A percentile compares a stretch with the other conserved stretches of the same genome.
These are phyloP conservation scores for Megalurothrips usitatus DNA, from an alignment of 2,888 invertebrate genomes.

Conservation along the genomic window DNA sequence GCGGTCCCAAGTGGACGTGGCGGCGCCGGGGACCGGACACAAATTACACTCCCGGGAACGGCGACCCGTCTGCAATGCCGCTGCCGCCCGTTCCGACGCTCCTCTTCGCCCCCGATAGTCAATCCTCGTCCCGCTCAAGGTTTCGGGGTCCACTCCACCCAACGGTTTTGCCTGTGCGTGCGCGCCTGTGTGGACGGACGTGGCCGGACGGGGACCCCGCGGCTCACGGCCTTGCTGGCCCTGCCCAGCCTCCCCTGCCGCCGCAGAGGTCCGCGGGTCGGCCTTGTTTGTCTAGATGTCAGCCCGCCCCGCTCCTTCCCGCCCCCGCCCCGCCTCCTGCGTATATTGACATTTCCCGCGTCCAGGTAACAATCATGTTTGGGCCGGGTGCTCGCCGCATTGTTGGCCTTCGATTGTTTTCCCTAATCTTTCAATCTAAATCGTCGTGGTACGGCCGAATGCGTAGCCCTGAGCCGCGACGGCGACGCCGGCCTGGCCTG, in stretches of 20 bases:
- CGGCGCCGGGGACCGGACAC: not conserved
- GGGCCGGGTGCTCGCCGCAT: not conserved
- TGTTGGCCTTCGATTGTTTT: conserved; percentile 11
- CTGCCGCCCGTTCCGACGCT: no score
- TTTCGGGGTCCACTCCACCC: no score
- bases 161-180: no score
- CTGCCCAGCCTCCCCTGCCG: not conserved
- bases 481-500: not conserved
- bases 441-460: not conserved
- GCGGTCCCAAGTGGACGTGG: not conserved
- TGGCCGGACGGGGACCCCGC: not conserved
- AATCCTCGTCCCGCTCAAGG: no score
- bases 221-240: not conserved
- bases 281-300: not conserved
- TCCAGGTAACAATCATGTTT: conserved; percentile 2
- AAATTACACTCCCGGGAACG: not conserved
- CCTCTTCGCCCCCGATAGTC: no score
- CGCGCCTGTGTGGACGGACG: not conserved
- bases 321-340: not conserved
- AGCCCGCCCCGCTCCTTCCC: not conserved
- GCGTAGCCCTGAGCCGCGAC: not conserved
- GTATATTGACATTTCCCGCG: not conserved
- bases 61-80: no score
- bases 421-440: conserved; percentile 6
- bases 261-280: not conserved